Evolutionary conservation across 2,888 invertebrate species (phyloP).

Genomic region (Panzeria rudis): DNA sequence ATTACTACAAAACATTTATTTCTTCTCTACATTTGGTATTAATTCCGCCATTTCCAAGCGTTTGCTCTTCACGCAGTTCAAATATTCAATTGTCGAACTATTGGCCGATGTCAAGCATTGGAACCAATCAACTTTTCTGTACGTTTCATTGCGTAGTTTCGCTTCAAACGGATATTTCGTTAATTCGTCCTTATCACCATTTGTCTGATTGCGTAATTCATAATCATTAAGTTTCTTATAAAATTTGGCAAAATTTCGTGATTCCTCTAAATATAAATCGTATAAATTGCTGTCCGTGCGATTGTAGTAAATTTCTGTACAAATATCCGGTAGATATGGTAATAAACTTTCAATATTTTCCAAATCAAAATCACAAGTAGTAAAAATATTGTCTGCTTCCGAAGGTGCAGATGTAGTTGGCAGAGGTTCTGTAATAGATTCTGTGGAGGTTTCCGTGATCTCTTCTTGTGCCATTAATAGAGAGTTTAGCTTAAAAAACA

Average conservation of each 20-base stretch:
- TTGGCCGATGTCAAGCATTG: slow-evolving; percentile 46
- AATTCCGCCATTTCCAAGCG: slow-evolving; percentile 48
- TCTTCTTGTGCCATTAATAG: not conserved
- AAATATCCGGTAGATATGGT: slow-evolving; percentile 55
- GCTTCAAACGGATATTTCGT: slow-evolving; percentile 59
- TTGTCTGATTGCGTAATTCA: slow-evolving; percentile 51
- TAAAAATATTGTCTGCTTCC: slow-evolving; percentile 13
- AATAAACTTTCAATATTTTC: slow-evolving; percentile 62
- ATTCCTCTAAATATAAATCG: slow-evolving; percentile 55
- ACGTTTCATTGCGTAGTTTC: slow-evolving; percentile 45
- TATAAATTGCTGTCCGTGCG: slow-evolving; percentile 37
- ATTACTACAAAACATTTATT: not conserved
- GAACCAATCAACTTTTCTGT: slow-evolving; percentile 31
- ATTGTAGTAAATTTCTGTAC: slow-evolving; percentile 61
- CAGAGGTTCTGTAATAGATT: not conserved
- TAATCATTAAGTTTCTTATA: slow-evolving; percentile 64
- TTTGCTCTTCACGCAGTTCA: slow-evolving; percentile 58
- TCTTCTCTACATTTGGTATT: slow-evolving; percentile 52
- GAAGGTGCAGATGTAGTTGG: not conserved
- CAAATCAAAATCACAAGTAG: slow-evolving; percentile 70
- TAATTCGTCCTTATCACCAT: slow-evolving; percentile 24
- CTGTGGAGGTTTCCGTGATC: not conserved
- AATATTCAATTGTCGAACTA: slow-evolving; percentile 36
- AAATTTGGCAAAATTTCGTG: slow-evolving; percentile 57
- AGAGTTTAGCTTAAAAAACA: not conserved